Evolutionary conservation across 2,888 invertebrate genomes (phyloP), one percentile per base, ranked within the genome.

Genomic region (Orgyia antiqua): DNA sequence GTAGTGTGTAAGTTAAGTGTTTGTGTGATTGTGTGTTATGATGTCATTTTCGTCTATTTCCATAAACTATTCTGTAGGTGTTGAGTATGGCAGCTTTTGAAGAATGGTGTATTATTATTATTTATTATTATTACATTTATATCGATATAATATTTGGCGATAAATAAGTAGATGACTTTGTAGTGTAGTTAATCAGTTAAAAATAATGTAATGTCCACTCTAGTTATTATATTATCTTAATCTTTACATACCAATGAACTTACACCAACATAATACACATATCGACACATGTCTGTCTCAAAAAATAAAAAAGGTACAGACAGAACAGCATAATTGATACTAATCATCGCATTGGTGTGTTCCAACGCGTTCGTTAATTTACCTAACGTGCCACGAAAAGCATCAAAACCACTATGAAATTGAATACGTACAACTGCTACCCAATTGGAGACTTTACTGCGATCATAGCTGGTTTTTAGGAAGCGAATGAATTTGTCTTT

Each of bases 341-440:
- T 46, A 50, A 48, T 52, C 44, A 52, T 47, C 30, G 12, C 36
- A 34, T 38, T 37, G 32, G 51, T 50, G 50, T 53, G 36, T 50
- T 49, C 51, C 45, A 55, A 63, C 64, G 61, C 64, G 58, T 51
- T 38, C 52, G 46, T 54, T 57, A 65, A 64, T 57, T 54, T 48
- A 51, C 54, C 40, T 54, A 58, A 52, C 49, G 50, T 42, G 44
- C 44, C 35, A 54, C 46, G 51, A 66, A 60, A 56, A 56, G 49
- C 40, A 50, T 43, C 44, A 43, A 55, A 57, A 51, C 49, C 51
- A 52, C 56, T 45, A 51, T 51, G 57, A 57, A 66, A 63, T 56
- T 53, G 42, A 58, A 65, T 62, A 64, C 52, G 33, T 48, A 51
- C 57, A 58, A 61, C 58, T 56, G 64, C 64, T 67, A 62, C 67